A percentile compares a stretch with the other conserved stretches of the same genome.
phyloP scores from a whole-genome alignment of 2,797 vertebrate genomes.

The Rhinichthys osculus region DNA sequence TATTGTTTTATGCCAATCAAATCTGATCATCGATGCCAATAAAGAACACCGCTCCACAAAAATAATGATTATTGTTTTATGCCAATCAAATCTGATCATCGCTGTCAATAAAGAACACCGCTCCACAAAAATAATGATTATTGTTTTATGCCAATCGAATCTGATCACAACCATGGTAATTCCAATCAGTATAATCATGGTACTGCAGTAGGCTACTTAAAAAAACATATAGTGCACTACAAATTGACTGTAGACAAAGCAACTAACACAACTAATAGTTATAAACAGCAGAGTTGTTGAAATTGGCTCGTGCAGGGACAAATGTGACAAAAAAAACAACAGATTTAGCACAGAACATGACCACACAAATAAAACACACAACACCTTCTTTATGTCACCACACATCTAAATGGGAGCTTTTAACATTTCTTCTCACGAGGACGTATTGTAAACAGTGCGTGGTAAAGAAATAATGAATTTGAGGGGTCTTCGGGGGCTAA shows the following conservation, averaged over 20 bases:
- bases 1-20: not conserved
- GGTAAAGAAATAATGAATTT: slow-evolving; percentile 53
- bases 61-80: not conserved
- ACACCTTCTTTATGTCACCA: not conserved
- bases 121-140: not conserved
- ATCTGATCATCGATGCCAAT: not conserved
- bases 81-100: not conserved
- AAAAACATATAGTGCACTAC: not conserved
- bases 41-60: not conserved
- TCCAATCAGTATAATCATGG: not conserved
- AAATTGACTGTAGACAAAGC: not conserved
- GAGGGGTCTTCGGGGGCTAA: slow-evolving; percentile 25
- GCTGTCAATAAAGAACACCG: not conserved
- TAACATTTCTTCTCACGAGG: slow-evolving; percentile 33
- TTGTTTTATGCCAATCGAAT: not conserved
- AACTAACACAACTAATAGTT: not conserved
- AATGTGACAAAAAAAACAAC: slow-evolving; percentile 14
- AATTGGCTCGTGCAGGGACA: not conserved
- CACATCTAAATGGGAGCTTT: not conserved
- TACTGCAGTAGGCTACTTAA: not conserved
- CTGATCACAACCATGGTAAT: not conserved
- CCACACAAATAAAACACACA: slow-evolving; percentile 10
- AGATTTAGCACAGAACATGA: slow-evolving; percentile 1
- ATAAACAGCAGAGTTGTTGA: not conserved
- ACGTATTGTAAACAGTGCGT: not conserved